These are phyloP conservation scores for Pseudomyrmex flavicornis DNA, from an alignment of 1,140 invertebrate genomes.

Conservation along the genomic window DNA sequence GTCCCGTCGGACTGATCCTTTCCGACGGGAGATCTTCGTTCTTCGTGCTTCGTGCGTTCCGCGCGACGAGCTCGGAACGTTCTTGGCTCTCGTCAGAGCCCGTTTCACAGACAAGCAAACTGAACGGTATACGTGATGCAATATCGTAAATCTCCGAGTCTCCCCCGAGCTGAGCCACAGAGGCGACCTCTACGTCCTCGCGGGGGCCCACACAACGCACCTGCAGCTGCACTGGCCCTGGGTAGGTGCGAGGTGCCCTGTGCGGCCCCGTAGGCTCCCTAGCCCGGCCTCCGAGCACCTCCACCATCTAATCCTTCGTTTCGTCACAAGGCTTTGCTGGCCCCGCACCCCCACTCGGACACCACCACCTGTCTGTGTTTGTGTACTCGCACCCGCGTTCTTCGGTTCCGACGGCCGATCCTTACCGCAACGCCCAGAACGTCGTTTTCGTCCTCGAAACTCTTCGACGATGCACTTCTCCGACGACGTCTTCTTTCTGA, in stretches of 20 bases:
- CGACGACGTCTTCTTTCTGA: not conserved
- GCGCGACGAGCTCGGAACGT: not conserved
- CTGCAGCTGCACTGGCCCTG: slow-evolving; percentile 69
- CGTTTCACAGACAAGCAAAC: not conserved
- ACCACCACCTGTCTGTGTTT: slow-evolving; percentile 24
- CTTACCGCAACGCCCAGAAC: not conserved
- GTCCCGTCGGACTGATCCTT: slow-evolving; percentile 2
- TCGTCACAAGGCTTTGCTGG: slow-evolving; percentile 71
- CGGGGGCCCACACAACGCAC: slow-evolving; percentile 56
- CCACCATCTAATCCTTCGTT: slow-evolving; percentile 83
- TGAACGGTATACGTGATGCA: not conserved
- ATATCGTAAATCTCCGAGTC: slow-evolving; percentile 23
- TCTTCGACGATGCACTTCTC: not conserved
- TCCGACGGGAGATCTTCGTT: slow-evolving; percentile 17
- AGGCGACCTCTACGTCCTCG: slow-evolving; percentile 32
- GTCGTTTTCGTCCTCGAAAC: not conserved
- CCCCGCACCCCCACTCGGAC: slow-evolving; percentile 54
- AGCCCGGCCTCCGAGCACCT: slow-evolving; percentile 81
- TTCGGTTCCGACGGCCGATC: not conserved
- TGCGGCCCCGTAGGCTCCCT: slow-evolving; percentile 83
- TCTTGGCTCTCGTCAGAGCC: not conserved
- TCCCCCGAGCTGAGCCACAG: not conserved
- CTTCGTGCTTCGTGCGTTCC: slow-evolving; percentile 30
- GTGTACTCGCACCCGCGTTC: not conserved
- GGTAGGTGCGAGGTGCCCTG: slow-evolving; percentile 81